Conservation (phyloP, 2,888 invertebrate species). For the Tetramorium bicarinatum region DNA sequence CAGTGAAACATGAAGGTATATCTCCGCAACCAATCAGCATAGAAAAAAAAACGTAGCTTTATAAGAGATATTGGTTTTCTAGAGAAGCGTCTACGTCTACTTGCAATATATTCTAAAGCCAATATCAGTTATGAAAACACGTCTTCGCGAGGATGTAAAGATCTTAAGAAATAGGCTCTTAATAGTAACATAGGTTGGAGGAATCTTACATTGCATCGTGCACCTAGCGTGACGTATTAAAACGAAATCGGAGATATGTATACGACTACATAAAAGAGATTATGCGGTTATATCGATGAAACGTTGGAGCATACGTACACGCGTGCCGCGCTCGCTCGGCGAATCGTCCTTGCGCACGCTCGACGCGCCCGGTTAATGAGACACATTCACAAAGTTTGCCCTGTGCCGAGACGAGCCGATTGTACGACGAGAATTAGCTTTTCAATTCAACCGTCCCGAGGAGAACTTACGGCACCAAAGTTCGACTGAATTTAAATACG, state of each 20-base stretch:
- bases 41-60: neutral
- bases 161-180: neutral
- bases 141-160: neutral
- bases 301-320: conserved; percentile 61
- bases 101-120: neutral
- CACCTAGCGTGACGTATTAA: conserved; percentile 55
- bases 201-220: conserved; percentile 18
- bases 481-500: conserved; percentile 83
- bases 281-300: conserved; percentile 71
- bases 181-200: too few relatives aligned
- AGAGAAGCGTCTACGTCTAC: neutral
- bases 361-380: conserved; percentile 82
- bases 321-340: conserved; percentile 41
- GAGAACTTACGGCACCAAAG: conserved; percentile 80
- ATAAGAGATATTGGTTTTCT: neutral
- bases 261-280: conserved; percentile 64
- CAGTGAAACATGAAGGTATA: neutral
- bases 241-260: conserved; percentile 63
- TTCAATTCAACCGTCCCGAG: conserved; percentile 79
- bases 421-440: conserved; percentile 85
- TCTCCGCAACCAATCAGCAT: neutral
- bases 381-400: conserved; percentile 85
- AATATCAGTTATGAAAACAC: neutral
- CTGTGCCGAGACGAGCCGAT: conserved; percentile 83
- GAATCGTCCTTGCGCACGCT: conserved; percentile 66